phyloP scores from a whole-genome alignment of 2,797 vertebrate species.

The Urosaurus nigricauda region DNA sequence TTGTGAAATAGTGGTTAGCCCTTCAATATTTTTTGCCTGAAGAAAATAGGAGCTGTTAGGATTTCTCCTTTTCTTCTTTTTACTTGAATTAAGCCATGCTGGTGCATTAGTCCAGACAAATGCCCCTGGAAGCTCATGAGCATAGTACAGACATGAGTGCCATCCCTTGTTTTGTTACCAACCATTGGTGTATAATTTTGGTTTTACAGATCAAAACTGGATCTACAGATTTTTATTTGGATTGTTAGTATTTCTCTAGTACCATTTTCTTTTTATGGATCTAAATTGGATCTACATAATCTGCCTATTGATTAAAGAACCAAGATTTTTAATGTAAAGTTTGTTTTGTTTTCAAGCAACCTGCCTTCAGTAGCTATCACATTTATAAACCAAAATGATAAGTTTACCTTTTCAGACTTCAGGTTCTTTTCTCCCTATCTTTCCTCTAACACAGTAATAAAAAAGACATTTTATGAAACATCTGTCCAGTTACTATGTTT shows the following conservation, averaged over 20 bases:
- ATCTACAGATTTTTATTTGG: too few species aligned
- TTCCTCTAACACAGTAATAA: background rate
- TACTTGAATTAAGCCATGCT: background rate
- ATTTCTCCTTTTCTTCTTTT: background rate
- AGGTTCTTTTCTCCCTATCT: too few species aligned
- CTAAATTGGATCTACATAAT: background rate
- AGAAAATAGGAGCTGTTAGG: background rate
- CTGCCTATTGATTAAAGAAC: background rate
- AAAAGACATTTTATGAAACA: background rate
- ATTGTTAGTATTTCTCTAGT: background rate
- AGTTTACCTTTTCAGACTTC: background rate
- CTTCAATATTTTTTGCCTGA: background rate
- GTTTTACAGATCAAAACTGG: too few species aligned
- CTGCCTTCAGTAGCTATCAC: background rate
- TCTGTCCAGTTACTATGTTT: rapidly evolving
- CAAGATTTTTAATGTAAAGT: background rate
- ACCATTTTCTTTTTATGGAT: background rate
- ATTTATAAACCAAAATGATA: slow-evolving; percentile 23
- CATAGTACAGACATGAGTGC: background rate
- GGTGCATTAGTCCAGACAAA: background rate
- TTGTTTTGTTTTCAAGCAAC: background rate
- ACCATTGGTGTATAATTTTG: too few species aligned
- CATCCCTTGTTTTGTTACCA: background rate
- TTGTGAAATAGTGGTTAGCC: background rate
- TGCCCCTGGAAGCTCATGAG: background rate